phyloP scores from a whole-genome alignment of 2,797 vertebrate genomes.

The Lutjanus argentimaculatus region DNA sequence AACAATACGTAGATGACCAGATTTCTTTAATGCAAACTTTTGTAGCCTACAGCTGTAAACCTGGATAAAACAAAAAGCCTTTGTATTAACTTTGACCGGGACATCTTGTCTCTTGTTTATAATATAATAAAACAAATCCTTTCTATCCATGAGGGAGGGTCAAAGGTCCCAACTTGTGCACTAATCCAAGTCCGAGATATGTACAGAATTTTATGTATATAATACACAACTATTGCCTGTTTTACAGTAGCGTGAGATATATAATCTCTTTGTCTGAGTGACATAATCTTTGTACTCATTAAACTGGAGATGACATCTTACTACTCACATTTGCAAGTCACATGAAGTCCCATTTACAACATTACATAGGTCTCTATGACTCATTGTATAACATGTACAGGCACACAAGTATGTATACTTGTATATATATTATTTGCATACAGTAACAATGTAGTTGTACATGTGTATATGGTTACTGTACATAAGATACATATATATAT shows the following conservation, averaged over 20 bases:
- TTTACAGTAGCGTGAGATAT: neutral
- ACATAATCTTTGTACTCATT: slow-evolving; percentile 14
- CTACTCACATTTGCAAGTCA: neutral
- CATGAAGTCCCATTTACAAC: neutral
- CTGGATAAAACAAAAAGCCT: neutral
- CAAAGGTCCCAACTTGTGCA: neutral
- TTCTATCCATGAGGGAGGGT: neutral
- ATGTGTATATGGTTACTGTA: neutral
- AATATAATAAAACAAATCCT: slow-evolving; percentile 21
- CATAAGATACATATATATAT: neutral
- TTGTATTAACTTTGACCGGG: neutral
- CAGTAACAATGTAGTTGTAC: neutral
- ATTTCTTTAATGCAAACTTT: neutral
- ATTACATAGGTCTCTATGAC: neutral
- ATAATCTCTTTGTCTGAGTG: slow-evolving; percentile 8
- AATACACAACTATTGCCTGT: slow-evolving; percentile 11
- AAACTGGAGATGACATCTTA: slow-evolving; percentile 1
- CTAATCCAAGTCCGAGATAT: slow-evolving; percentile 8
- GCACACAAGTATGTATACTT: neutral
- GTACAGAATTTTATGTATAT: slow-evolving; percentile 8
- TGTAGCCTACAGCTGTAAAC: neutral
- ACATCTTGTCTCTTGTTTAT: neutral
- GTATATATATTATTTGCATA: neutral
- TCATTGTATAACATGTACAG: neutral
- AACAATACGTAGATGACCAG: neutral